phyloP scores from a whole-genome alignment of 2,888 invertebrate species.

The Lamellibrachia satsuma region DNA sequence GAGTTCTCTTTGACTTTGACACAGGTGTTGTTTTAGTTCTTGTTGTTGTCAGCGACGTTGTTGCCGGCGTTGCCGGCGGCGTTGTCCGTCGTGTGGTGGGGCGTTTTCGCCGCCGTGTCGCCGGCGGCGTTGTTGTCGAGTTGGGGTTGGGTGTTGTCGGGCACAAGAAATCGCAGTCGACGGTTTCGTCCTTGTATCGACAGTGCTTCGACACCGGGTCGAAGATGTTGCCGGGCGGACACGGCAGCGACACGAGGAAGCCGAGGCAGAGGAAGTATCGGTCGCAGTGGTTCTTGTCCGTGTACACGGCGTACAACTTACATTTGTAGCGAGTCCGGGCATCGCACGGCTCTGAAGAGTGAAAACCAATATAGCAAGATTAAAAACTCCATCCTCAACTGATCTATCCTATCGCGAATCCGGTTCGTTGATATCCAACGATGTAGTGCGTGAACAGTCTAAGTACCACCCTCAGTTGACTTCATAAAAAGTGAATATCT shows the following conservation, averaged over 20 bases:
- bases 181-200: not conserved
- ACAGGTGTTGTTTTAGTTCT: not conserved
- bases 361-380: not conserved
- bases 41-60: not conserved
- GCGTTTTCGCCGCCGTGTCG: not conserved
- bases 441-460: too few species aligned
- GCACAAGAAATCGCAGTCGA: not conserved
- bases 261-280: constrained; percentile 5
- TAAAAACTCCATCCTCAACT: not conserved
- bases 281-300: not conserved
- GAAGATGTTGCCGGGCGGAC: not conserved
- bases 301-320: not conserved
- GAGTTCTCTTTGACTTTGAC: not conserved
- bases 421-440: too few species aligned
- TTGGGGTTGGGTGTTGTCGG: not conserved
- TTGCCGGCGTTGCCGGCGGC: not conserved
- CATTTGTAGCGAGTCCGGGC: not conserved
- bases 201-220: not conserved
- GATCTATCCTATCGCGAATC: too few species aligned
- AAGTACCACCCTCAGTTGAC: too few species aligned
- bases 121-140: not conserved
- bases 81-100: not conserved
- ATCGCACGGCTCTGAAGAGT: not conserved
- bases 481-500: too few species aligned
- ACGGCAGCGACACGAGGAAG: not conserved